phyloP scores from a whole-genome alignment of 2,113 vertebrate genomes.

The Dasyurus viverrinus region DNA sequence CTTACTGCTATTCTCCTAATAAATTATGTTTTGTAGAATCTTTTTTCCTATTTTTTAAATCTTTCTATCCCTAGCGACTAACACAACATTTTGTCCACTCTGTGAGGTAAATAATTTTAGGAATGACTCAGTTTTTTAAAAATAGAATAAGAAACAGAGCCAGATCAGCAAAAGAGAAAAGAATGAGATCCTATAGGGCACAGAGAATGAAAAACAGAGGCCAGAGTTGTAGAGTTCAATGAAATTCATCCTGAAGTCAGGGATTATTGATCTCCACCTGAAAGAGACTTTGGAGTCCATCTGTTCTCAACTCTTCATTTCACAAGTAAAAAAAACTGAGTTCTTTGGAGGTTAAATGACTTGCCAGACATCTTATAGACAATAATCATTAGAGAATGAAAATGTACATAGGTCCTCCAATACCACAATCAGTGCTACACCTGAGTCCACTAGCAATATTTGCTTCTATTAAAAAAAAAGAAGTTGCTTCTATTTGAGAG shows the following conservation, averaged over 20 bases:
- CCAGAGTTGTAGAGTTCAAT: not conserved
- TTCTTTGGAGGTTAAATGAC: slow-evolving; percentile 13
- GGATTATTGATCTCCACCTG: not conserved
- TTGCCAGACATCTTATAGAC: not conserved
- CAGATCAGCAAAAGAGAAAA: not conserved
- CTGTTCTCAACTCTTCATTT: not conserved
- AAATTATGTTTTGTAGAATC: not conserved
- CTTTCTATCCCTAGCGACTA: not conserved
- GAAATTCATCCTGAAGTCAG: not conserved
- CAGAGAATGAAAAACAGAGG: not conserved
- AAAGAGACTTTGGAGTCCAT: not conserved
- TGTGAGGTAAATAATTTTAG: not conserved
- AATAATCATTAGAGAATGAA: not conserved
- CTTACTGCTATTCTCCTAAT: not conserved
- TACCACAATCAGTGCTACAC: not conserved
- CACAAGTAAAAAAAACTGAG: not conserved
- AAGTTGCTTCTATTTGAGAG: not conserved
- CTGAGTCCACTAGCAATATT: not conserved
- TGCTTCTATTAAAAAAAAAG: not conserved
- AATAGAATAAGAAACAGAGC: not conserved
- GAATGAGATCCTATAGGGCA: not conserved
- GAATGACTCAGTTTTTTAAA: not conserved
- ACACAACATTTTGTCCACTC: not conserved
- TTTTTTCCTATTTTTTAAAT: not conserved
- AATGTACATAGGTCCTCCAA: not conserved